Conservation (phyloP, 2,113 vertebrate species). For the Psittacara wagleri region DNA sequence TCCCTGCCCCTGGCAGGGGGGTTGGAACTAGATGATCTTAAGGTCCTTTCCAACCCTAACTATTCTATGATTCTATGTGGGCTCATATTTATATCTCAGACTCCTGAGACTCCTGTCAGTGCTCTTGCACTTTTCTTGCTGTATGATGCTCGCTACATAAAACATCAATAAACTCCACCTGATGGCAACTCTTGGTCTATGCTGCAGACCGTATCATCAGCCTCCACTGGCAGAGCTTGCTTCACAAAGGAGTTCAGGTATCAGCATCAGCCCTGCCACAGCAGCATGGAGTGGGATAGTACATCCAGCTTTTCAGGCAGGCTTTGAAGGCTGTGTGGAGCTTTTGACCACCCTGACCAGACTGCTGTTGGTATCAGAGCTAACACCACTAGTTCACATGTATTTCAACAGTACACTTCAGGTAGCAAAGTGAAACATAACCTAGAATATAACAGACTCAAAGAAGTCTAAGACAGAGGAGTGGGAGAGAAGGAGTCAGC, state of each 20-base stretch:
- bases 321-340: not conserved
- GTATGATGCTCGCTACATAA: not conserved
- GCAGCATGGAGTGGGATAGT: fast-evolving
- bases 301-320: not conserved
- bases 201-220: not conserved
- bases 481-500: not conserved
- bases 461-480: not conserved
- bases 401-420: not conserved
- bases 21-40: too few relatives aligned
- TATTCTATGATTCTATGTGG: too few relatives aligned
- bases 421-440: not conserved
- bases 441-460: not conserved
- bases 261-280: not conserved
- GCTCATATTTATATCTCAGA: not conserved
- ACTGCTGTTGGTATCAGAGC: not conserved
- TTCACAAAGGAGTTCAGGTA: not conserved
- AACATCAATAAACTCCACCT: not conserved
- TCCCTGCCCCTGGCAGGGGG: too few relatives aligned
- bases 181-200: not conserved
- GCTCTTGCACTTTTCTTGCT: not conserved
- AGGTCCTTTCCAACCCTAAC: too few relatives aligned
- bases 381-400: not conserved
- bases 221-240: not conserved
- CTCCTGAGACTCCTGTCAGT: not conserved
- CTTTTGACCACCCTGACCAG: not conserved